Base-by-base conservation (phyloP, 2,888 invertebrate species). In the Bombyx huttoni region DNA sequence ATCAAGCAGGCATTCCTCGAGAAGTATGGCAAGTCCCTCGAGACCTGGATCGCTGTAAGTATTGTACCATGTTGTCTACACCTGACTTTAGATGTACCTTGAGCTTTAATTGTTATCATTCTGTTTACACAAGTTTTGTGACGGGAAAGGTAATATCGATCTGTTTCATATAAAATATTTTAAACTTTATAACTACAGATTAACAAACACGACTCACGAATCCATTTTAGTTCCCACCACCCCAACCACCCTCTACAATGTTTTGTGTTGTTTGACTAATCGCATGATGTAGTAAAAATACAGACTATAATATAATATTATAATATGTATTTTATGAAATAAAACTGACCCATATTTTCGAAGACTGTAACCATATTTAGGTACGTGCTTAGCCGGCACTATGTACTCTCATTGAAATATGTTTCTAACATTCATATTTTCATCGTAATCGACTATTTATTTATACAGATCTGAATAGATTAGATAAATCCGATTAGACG, bases 1-100 rank as follows among this genome's bases (percentile, higher is more conserved):
- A 96, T 98, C 73, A 97, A 97, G 77, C 93, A 94, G 73, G 96
- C 96, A 59, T 98, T 96, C 90, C 89, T 93, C 66, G 94, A 94
- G 64, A 92, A 92, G 73, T 97, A 94, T 72, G 94, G 92, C 69
- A 96, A 96, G 79, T 89, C 94, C 53, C 82, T 97, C 74, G 96
- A 95, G 73, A 92, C 90, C 68, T 96, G 94, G 94, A 94, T 97
- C 67, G 90, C 93, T 82, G 97, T 96, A 91, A 92, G 93, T 91
- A 62, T 46, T 58, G 54, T 54, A 35, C 13, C n/a, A 7, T 51
- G 34, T 40, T 51, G 24, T 34, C 35, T 47, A 40, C 9, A 10
- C 9, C 40, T 10, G 40, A 10, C 12, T 40, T 40, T 40, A 10
- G 40, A 40, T 40, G 40, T 40, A 10, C 40, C 40, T 40, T 40